Percentiles rank a stretch among this genome's conserved stretches.
phyloP scores from a whole-genome alignment of 2,888 invertebrate species.

The Hyles lineata region DNA sequence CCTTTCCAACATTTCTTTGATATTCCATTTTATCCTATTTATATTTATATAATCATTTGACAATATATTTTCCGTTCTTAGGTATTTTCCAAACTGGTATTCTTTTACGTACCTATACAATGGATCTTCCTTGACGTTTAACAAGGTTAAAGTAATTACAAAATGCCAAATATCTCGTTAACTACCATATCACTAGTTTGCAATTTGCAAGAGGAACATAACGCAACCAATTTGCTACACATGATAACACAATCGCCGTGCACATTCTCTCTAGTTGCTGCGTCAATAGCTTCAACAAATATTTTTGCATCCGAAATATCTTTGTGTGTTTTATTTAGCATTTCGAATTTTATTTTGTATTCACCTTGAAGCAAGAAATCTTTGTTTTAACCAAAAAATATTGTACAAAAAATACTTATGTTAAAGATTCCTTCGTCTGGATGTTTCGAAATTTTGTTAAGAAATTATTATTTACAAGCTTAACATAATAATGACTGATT shows the following conservation, averaged over 20 bases:
- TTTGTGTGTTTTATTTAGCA: constrained; percentile 4
- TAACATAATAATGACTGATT: not conserved
- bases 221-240: constrained; percentile 22
- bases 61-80: too few species aligned
- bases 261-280: constrained; percentile 20
- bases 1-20: not conserved
- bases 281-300: not conserved
- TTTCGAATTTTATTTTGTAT: constrained; percentile 7
- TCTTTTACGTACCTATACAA: too few species aligned
- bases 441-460: too few species aligned
- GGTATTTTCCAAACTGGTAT: too few species aligned
- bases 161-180: not conserved
- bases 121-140: too few species aligned
- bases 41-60: too few species aligned
- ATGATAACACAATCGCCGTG: constrained; percentile 20
- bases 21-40: not conserved
- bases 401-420: too few species aligned
- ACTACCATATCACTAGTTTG: not conserved
- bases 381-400: not conserved
- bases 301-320: constrained; percentile 10
- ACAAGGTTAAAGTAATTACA: too few species aligned
- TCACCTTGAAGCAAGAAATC: not conserved
- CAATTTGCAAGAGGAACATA: constrained; percentile 5
- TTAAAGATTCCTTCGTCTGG: too few species aligned
- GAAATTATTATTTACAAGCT: too few species aligned